Evolutionary conservation across 2,888 invertebrate genomes (phyloP), one percentile per base, ranked within the genome.

Genomic region (Protophormia terraenovae): DNA sequence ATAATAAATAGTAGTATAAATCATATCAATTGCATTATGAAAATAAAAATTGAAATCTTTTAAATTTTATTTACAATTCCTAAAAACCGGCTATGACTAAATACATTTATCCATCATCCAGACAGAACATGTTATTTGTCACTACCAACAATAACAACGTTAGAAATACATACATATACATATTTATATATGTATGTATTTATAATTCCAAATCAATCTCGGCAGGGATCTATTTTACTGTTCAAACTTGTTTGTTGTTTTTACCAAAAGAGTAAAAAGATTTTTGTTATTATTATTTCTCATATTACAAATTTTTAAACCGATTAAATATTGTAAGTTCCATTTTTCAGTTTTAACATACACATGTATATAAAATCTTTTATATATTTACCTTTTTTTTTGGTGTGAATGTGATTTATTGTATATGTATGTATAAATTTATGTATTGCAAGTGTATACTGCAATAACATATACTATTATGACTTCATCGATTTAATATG

Each of bases 61-160:
- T 41, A 41, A 41, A n/a, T 12, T 47, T 45, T 71, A 14, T 69
- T 69, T 24, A 45, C 62, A 41, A 53, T 66, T 47, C 14, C 47
- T 55, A 55, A 80, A 66, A 85, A 85, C 81, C 67, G 62, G 81
- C 60, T 81, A 55, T 67, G 64, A 78, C 60, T 77, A 32, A 55
- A 69, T 71, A 62, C 38, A 67, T 35, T 27, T 41, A 78, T 79
- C 62, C 53, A 71, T 75, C 64, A 84, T 79, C 41, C 35, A 84
- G 67, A 69, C 41, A 77, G 50, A 77, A 62, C 73, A 60, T 58
- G 72, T 72, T 58, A 58, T 55, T 69, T 69, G 50, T 69, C 50
- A 29, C 69, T 55, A 72, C 73, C 32, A 45, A n/a, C 29, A n/a
- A n/a, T n/a, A n/a, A 19, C 29, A 47, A n/a, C 24, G n/a, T 14